Percentiles rank a stretch among this genome's conserved stretches.
Evolutionary conservation across 2,888 invertebrate genomes (phyloP).

Genomic region (Drosophila anomalata): DNA sequence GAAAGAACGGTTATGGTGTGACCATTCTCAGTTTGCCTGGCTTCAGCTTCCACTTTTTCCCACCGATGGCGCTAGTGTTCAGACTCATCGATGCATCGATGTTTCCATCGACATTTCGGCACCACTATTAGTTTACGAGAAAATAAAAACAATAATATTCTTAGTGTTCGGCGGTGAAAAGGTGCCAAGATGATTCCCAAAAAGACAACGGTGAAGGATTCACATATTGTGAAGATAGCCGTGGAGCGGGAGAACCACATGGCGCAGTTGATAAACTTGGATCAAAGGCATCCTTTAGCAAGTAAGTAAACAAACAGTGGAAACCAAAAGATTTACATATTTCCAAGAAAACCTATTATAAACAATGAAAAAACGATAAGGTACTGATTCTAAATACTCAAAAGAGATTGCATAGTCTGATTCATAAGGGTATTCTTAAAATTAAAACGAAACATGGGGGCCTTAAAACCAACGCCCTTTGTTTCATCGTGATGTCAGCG

Average conservation of each 20-base stretch:
- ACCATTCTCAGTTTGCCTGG: background rate
- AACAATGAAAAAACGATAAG: background rate
- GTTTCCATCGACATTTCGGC: slow-evolving; percentile 2
- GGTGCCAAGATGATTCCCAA: slow-evolving; percentile 81
- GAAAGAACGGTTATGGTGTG: background rate
- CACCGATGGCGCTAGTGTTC: background rate
- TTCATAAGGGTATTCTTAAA: background rate
- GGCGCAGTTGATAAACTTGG: slow-evolving; percentile 93
- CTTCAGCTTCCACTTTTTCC: background rate
- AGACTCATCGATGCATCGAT: slow-evolving; percentile 1
- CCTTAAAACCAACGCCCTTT: slow-evolving; percentile 60
- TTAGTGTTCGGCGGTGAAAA: slow-evolving; percentile 7
- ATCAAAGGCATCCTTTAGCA: slow-evolving; percentile 94
- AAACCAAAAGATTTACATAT: background rate
- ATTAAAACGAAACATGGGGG: background rate
- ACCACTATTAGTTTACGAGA: background rate
- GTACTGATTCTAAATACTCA: background rate
- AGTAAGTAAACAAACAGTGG: slow-evolving; percentile 80
- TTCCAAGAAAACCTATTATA: background rate
- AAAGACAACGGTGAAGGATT: slow-evolving; percentile 92
- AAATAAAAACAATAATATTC: slow-evolving; percentile 45
- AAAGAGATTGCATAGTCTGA: background rate
- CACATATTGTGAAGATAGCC: slow-evolving; percentile 95
- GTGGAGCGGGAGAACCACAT: slow-evolving; percentile 91
- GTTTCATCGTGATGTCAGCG: slow-evolving; percentile 50